phyloP scores from a whole-genome alignment of 2,797 vertebrate genomes.

The Syndactyla subalaris region DNA sequence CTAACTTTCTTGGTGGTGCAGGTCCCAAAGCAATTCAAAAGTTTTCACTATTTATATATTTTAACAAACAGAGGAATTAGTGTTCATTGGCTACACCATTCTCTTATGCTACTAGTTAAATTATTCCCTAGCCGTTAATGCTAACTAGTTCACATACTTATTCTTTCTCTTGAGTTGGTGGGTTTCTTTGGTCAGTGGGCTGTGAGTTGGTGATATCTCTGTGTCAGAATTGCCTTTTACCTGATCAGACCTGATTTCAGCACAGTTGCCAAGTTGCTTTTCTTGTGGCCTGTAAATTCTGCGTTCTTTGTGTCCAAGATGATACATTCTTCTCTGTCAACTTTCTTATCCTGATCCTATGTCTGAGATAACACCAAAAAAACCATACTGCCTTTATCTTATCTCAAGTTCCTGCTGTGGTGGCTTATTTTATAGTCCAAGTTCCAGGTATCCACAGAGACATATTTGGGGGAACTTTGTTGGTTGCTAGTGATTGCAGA shows the following conservation, averaged over 20 bases:
- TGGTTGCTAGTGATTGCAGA: neutral
- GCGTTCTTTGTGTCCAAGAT: neutral
- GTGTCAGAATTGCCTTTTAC: accelerated
- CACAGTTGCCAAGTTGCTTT: neutral
- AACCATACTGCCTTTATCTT: neutral
- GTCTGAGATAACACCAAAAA: neutral
- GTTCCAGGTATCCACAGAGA: neutral
- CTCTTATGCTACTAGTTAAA: neutral
- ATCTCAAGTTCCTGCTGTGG: neutral
- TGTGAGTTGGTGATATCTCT: neutral
- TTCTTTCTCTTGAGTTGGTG: neutral
- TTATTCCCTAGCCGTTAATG: neutral
- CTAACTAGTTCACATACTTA: neutral
- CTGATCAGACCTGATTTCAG: neutral
- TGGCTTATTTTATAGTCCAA: neutral
- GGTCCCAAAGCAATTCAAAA: neutral
- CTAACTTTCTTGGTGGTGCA: neutral
- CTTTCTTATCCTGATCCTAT: neutral
- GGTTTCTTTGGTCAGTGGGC: neutral
- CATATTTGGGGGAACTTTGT: accelerated
- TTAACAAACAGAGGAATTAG: neutral
- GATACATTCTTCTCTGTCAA: neutral
- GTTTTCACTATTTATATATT: neutral
- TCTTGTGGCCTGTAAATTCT: neutral
- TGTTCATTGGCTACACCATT: neutral